A percentile compares a stretch with the other conserved stretches of the same genome.
Conservation (phyloP, 2,797 vertebrate species). For the Lycodopsis pacificus region DNA sequence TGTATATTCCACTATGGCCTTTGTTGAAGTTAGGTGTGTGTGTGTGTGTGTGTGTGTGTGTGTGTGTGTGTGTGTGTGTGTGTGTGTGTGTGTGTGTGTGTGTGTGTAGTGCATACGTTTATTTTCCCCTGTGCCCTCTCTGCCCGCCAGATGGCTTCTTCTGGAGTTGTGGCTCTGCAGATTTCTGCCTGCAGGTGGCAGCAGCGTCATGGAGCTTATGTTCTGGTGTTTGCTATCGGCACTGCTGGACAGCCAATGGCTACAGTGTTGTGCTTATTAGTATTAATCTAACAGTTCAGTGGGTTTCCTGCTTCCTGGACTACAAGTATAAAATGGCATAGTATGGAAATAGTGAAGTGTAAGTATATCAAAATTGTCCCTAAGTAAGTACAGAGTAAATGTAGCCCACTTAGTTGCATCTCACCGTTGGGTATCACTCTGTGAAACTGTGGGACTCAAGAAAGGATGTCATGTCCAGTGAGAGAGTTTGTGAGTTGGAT, state of each 20-base stretch:
- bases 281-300: not conserved
- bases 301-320: not conserved
- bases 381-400: not conserved
- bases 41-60: slow-evolving; percentile 5
- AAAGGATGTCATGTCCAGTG: not conserved
- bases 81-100: slow-evolving; percentile 2
- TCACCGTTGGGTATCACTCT: not conserved
- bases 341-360: not conserved
- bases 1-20: slow-evolving; percentile 21
- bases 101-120: slow-evolving; percentile 10
- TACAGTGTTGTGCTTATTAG: not conserved
- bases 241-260: not conserved
- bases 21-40: slow-evolving; percentile 21
- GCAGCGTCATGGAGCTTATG: slow-evolving; percentile 35
- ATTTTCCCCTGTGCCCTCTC: no score
- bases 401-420: not conserved
- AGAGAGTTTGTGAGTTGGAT: not conserved
- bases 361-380: not conserved
- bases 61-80: not conserved
- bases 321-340: not conserved
- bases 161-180: slow-evolving; percentile 16
- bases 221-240: not conserved
- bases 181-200: slow-evolving; percentile 70
- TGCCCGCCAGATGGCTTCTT: not conserved
- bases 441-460: not conserved